Evolutionary conservation across 2,888 invertebrate species (phyloP).

Genomic region (Drosophila limbata): DNA sequence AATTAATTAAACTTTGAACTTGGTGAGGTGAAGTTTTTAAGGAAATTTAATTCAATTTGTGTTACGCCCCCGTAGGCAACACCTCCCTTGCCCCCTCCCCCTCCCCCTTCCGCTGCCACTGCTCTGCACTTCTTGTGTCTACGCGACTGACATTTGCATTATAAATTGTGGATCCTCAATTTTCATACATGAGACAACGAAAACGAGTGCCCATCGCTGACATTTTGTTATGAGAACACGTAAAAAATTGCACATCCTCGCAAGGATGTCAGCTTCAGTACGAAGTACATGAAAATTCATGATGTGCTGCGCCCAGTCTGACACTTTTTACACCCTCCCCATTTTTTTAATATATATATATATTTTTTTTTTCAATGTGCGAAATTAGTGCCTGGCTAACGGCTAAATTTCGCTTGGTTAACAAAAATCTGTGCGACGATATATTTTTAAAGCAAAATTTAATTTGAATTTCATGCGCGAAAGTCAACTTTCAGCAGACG

Average conservation of each 20-base stretch:
- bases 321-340: constrained; percentile 48
- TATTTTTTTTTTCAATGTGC: constrained; percentile 33
- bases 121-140: neutral
- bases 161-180: constrained; percentile 76
- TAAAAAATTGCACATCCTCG: constrained; percentile 78
- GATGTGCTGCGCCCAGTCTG: constrained; percentile 64
- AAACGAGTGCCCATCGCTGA: constrained; percentile 50
- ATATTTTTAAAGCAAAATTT: constrained; percentile 71
- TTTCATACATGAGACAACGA: constrained; percentile 62
- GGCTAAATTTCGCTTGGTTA: constrained; percentile 49
- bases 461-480: constrained; percentile 73
- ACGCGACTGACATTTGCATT: constrained; percentile 71
- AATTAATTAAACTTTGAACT: constrained; percentile 80
- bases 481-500: constrained; percentile 57
- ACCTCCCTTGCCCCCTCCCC: neutral
- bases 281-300: constrained; percentile 76
- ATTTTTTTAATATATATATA: neutral
- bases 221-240: constrained; percentile 79
- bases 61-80: constrained; percentile 44
- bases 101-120: neutral
- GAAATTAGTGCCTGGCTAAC: constrained; percentile 48
- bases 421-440: constrained; percentile 65
- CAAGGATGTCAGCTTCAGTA: constrained; percentile 65
- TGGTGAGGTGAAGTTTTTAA: constrained; percentile 50
- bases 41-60: constrained; percentile 77